Percentiles rank a stretch among this genome's conserved stretches.
Conservation (phyloP, 2,888 invertebrate species). For the Apamea sordens region DNA sequence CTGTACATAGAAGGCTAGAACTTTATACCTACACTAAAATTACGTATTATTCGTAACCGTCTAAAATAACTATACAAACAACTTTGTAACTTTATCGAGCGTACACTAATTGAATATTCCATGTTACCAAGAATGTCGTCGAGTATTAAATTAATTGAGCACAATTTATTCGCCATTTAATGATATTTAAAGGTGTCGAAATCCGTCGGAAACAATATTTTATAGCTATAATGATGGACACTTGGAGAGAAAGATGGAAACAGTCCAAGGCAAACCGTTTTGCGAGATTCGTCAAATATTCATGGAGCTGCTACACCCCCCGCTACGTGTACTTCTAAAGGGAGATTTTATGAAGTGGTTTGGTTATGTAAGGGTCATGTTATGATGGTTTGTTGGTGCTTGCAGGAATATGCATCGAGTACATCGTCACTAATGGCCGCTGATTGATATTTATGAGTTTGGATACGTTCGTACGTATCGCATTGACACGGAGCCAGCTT, state of each 20-base stretch:
- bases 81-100: slow-evolving; percentile 24
- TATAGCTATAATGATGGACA: slow-evolving; percentile 63
- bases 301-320: slow-evolving; percentile 53
- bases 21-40: background rate
- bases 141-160: slow-evolving; percentile 18
- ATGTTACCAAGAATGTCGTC: slow-evolving; percentile 30
- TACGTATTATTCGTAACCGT: background rate
- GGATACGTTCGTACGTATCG: slow-evolving; percentile 77
- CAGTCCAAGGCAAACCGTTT: slow-evolving; percentile 72
- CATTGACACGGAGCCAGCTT: slow-evolving; percentile 74
- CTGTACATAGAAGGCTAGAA: background rate
- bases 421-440: slow-evolving; percentile 63
- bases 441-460: slow-evolving; percentile 87
- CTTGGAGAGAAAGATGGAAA: slow-evolving; percentile 68
- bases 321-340: slow-evolving; percentile 1
- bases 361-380: slow-evolving; percentile 55
- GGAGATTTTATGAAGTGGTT: slow-evolving; percentile 21
- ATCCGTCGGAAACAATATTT: slow-evolving; percentile 63
- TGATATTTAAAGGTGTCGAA: slow-evolving; percentile 53
- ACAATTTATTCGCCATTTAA: slow-evolving; percentile 43
- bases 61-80: slow-evolving; percentile 16
- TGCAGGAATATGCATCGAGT: slow-evolving; percentile 70
- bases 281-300: slow-evolving; percentile 60
- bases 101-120: slow-evolving; percentile 25
- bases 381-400: slow-evolving; percentile 66